Base-by-base conservation (phyloP, 2,113 vertebrate genomes). In the Takifugu bimaculatus region DNA sequence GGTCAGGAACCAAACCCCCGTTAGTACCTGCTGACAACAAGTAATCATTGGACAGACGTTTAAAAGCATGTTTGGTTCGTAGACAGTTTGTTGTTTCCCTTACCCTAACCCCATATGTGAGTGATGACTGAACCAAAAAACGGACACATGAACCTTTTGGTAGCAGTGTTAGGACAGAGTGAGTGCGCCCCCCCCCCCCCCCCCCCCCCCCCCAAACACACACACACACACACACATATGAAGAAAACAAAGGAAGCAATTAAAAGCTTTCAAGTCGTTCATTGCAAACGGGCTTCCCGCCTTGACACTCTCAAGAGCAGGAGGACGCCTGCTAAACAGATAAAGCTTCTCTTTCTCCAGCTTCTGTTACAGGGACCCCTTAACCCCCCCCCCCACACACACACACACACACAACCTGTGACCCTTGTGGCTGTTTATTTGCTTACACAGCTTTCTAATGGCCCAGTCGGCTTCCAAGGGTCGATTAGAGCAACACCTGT, bases 211-310 rank as follows among this genome's bases (percentile, higher is more conserved):
- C 84, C 74, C 88, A 20, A 20, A 20, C 35, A 32, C 5, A 6
- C 35, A 6, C 29, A 29, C 91, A 92, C 20, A 20, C 35, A 6
- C 35, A 6, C 29, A 29, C 91, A 92, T 87, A 92, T 93, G 92
- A 87, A 59, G 89, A 91, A 93, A 82, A 80, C 88, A 92, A 75
- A 91, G 91, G 85, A 93, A 92, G 89, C 86, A 90, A 90, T 92
- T 89, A 91, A 93, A 90, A 81, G 59, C 75, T 76, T 39, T 14
- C n/a, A 78, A 71, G 71, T 67, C 79, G 57, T 85, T 81, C 83
- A 70, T 87, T 73, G 81, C 79, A 80, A 87, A 86, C 65, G 68
- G 54, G 59, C 71, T 78, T 77, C 77, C 72, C 15, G 59, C 54
- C 69, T 63, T 47, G 26, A 68, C 65, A 47, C 53, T 63, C 85